Conservation (phyloP, 1,140 invertebrate species). For the Panagrolaimus sp. region DNA sequence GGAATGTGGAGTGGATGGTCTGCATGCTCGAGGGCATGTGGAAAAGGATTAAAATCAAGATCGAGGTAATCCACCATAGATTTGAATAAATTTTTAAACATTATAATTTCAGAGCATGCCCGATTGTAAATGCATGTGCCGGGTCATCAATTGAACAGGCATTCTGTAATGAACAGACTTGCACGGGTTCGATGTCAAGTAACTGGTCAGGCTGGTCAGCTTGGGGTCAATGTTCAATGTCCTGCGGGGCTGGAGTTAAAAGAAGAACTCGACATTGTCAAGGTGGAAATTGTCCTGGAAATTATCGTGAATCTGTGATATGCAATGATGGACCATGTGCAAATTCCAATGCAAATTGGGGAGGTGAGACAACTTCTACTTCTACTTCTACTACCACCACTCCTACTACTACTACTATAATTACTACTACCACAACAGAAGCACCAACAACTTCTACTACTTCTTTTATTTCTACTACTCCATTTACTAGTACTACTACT, state of each 20-base stretch:
- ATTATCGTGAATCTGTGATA: constrained; percentile 49
- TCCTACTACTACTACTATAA: neutral
- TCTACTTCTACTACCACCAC: neutral
- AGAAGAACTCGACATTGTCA: constrained; percentile 53
- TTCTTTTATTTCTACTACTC: neutral
- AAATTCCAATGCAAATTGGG: constrained; percentile 51
- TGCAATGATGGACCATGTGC: constrained; percentile 52
- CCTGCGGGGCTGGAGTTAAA: constrained; percentile 49
- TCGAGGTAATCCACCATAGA: neutral
- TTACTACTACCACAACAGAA: neutral
- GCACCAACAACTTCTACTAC: neutral
- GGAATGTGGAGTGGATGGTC: constrained; percentile 62
- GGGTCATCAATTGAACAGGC: constrained; percentile 48
- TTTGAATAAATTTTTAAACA: neutral
- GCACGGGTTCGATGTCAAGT: constrained; percentile 8
- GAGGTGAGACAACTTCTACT: constrained; percentile 45
- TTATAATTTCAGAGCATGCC: constrained; percentile 23
- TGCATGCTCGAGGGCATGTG: constrained; percentile 65
- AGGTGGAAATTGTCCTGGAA: constrained; percentile 52
- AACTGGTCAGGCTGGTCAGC: constrained; percentile 35
- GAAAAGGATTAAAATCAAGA: constrained; percentile 63
- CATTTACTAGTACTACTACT: neutral
- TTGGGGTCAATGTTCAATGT: constrained; percentile 36
- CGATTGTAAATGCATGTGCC: constrained; percentile 29
- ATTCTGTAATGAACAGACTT: constrained; percentile 58